These are phyloP conservation scores for Echeneis naucrates DNA, from an alignment of 2,797 vertebrate genomes.

Conservation along the genomic window DNA sequence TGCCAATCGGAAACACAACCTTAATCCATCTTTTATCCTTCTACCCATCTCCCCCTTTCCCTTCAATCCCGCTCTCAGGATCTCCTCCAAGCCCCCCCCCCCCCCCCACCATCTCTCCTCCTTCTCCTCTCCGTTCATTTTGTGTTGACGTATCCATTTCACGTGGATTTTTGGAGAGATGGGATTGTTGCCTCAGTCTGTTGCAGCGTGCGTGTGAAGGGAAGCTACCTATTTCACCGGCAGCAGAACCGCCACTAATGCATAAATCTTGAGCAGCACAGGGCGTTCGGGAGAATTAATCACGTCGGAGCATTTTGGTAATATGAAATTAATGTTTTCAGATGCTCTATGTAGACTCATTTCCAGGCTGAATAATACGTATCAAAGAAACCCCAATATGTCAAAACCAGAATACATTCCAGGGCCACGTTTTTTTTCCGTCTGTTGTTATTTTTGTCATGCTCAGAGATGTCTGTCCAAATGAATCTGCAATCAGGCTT, in stretches of 20 bases:
- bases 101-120: background rate
- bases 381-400: constrained; percentile 15
- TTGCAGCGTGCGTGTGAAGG: constrained; percentile 25
- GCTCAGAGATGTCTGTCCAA: background rate
- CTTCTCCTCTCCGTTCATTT: constrained; percentile 34
- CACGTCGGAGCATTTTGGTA: constrained; percentile 10
- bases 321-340: constrained; percentile 40
- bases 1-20: constrained; percentile 72
- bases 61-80: constrained; percentile 46
- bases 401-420: background rate
- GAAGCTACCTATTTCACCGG: constrained; percentile 35
- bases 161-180: constrained; percentile 50
- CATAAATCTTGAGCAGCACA: constrained; percentile 24
- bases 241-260: constrained; percentile 33
- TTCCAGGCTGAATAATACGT: constrained; percentile 5
- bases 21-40: constrained; percentile 79
- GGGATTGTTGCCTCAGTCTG: constrained; percentile 43
- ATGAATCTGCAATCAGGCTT: constrained; percentile 8
- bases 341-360: constrained; percentile 19
- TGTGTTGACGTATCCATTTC: constrained; percentile 49
- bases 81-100: constrained; percentile 36
- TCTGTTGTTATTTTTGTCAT: constrained; percentile 8
- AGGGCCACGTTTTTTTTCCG: background rate
- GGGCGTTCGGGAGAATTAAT: constrained; percentile 36
- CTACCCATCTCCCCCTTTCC: constrained; percentile 53